Conservation (phyloP, 2,888 invertebrate genomes). For the Leistus spinibarbis region DNA sequence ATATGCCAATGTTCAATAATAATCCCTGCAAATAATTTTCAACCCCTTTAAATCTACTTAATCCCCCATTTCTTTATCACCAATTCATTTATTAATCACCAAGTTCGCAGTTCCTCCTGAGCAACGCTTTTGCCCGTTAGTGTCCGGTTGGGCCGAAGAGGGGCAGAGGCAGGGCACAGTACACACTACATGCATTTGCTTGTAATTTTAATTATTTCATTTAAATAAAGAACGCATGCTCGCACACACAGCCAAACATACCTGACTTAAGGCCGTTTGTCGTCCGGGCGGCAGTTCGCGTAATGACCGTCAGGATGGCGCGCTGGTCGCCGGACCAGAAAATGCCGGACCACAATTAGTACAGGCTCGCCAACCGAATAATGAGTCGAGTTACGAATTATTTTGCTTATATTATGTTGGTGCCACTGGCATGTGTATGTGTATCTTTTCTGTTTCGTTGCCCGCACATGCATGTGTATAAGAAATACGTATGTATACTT, state of each 20-base stretch:
- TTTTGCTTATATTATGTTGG: conserved; percentile 23
- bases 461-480: too few relatives aligned
- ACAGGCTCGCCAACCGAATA: conserved; percentile 4
- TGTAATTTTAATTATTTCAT: conserved; percentile 47
- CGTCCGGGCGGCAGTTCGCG: conserved; percentile 38
- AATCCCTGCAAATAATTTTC: too few relatives aligned
- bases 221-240: conserved; percentile 44
- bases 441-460: conserved; percentile 33
- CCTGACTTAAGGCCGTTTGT: conserved; percentile 48
- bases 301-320: conserved; percentile 27
- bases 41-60: too few relatives aligned
- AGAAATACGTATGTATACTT: too few relatives aligned
- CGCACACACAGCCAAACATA: conserved; percentile 41
- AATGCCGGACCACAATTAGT: conserved; percentile 45
- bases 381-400: conserved; percentile 34
- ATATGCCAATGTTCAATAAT: not conserved
- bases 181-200: conserved; percentile 1
- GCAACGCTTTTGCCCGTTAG: not conserved
- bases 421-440: conserved; percentile 2
- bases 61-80: too few relatives aligned
- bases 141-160: not conserved
- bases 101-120: too few relatives aligned
- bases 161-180: not conserved
- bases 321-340: conserved; percentile 42
- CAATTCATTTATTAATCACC: too few relatives aligned